Evolutionary conservation across 1,140 invertebrate genomes (phyloP).

Genomic region (Microplitis mediator): DNA sequence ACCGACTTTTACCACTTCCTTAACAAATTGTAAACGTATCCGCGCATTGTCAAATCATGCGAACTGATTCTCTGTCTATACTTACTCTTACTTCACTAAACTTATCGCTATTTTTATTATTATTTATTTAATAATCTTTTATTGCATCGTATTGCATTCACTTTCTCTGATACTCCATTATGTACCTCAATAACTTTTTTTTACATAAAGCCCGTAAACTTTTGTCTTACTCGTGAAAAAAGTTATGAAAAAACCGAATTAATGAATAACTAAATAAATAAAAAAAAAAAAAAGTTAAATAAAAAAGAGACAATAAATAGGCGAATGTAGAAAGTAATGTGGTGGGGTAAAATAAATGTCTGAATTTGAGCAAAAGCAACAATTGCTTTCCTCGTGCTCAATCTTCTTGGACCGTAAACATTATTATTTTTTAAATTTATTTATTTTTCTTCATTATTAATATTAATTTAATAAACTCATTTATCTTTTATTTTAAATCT

Average conservation of each 20-base stretch:
- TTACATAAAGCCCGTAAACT: not conserved
- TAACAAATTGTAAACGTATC: slow-evolving; percentile 3
- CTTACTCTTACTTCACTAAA: not conserved
- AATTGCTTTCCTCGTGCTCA: slow-evolving; percentile 14
- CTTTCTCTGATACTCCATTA: slow-evolving; percentile 6
- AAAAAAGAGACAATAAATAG: slow-evolving; percentile 28
- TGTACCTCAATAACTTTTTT: not conserved
- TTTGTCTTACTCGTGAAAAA: slow-evolving; percentile 13
- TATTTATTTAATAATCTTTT: not conserved
- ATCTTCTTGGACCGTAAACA: not conserved
- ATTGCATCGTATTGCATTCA: not conserved
- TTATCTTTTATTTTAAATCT: too few species aligned
- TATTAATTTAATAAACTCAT: not conserved
- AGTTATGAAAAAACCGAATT: slow-evolving; percentile 13
- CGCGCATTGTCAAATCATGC: not conserved
- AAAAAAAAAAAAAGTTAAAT: not conserved
- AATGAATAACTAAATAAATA: not conserved
- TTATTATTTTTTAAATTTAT: not conserved
- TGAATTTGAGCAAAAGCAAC: not conserved
- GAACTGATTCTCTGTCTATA: not conserved
- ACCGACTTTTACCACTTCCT: slow-evolving; percentile 19
- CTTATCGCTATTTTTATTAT: not conserved
- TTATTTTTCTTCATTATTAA: not conserved
- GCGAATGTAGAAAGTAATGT: slow-evolving; percentile 28
- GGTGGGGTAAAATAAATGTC: not conserved